Conservation (phyloP, 2,797 vertebrate species). For the Sebastiscus albofasciatus region DNA sequence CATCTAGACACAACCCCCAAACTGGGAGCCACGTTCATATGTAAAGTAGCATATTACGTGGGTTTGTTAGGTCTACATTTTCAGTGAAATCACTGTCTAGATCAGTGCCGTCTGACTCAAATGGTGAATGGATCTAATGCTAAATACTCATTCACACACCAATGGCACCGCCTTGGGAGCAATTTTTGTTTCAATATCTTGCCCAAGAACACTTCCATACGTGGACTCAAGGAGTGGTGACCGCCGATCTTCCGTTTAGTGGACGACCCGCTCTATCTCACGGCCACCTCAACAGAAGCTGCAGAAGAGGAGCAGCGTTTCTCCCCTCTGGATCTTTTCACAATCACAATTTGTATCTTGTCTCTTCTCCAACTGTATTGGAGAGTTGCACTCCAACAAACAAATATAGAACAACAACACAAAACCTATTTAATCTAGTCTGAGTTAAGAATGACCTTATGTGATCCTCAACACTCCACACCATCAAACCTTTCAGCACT, state of each 20-base stretch:
- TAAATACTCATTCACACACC: not conserved
- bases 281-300: not conserved
- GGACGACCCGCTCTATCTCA: not conserved
- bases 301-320: not conserved
- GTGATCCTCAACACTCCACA: not conserved
- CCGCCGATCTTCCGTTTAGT: too few relatives aligned
- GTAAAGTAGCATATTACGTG: not conserved
- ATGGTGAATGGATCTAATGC: not conserved
- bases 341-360: not conserved
- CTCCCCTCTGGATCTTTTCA: not conserved
- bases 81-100: not conserved
- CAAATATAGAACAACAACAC: not conserved
- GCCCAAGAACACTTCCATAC: not conserved
- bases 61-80: not conserved
- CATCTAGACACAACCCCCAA: not conserved
- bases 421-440: not conserved
- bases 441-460: not conserved
- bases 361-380: not conserved
- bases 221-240: not conserved
- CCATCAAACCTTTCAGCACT: not conserved
- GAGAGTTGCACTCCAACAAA: not conserved
- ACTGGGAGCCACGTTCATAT: not conserved
- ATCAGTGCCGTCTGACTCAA: not conserved
- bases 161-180: too few relatives aligned
- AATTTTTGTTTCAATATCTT: not conserved